phyloP scores from a whole-genome alignment of 2,888 invertebrate genomes.

The Tetramorium bicarinatum region DNA sequence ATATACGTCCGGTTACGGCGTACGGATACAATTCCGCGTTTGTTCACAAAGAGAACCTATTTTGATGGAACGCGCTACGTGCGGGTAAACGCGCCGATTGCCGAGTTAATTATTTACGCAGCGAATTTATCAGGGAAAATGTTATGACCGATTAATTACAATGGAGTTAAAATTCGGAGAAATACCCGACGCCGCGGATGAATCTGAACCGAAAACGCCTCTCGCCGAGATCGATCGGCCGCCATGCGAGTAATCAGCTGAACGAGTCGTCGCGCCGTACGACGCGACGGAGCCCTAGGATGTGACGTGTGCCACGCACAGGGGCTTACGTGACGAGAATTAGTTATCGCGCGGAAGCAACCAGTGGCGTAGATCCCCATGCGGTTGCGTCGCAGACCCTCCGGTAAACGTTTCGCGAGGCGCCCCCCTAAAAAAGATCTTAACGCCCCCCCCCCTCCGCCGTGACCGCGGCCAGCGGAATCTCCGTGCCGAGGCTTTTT shows the following conservation, averaged over 20 bases:
- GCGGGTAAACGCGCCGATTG: conserved; percentile 67
- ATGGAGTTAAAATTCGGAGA: conserved; percentile 49
- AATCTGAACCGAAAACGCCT: background rate
- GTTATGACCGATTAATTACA: conserved; percentile 52
- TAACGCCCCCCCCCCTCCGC: background rate
- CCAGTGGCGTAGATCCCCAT: conserved; percentile 72
- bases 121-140: conserved; percentile 51
- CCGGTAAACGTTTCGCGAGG: conserved; percentile 5
- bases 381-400: conserved; percentile 41
- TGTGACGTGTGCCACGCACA: conserved; percentile 57
- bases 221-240: conserved; percentile 58
- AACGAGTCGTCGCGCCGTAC: conserved; percentile 66
- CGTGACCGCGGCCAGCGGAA: too few relatives aligned
- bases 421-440: background rate
- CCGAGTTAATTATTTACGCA: conserved; percentile 70
- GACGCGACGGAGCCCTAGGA: conserved; percentile 61
- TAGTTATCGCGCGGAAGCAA: conserved; percentile 73
- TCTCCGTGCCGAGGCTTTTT: too few relatives aligned
- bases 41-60: conserved; percentile 67
- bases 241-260: conserved; percentile 30
- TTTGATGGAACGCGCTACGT: conserved; percentile 48
- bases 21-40: conserved; percentile 57
- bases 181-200: background rate
- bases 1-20: conserved; percentile 44
- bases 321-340: conserved; percentile 68